Evolutionary conservation across 2,888 invertebrate species (phyloP).

Genomic region (Coecobrya sp.): DNA sequence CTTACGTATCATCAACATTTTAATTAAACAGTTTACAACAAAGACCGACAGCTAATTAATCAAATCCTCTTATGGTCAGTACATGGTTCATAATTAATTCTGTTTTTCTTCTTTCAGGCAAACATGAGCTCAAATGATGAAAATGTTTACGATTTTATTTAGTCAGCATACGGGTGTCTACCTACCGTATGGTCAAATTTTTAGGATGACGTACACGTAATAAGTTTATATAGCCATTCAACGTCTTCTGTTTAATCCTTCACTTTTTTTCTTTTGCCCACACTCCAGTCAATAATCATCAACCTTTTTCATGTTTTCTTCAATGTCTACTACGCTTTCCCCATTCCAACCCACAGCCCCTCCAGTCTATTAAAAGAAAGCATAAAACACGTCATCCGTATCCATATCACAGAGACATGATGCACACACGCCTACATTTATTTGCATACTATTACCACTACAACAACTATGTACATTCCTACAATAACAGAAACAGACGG

Average conservation of each 20-base stretch:
- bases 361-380: conserved; percentile 33
- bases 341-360: conserved; percentile 1
- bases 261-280: background rate
- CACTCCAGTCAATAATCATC: conserved; percentile 51
- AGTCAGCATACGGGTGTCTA: too few species aligned
- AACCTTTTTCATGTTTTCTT: conserved; percentile 55
- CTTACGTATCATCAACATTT: conserved; percentile 2
- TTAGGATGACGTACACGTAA: too few species aligned
- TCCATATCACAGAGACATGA: conserved; percentile 13
- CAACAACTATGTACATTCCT: background rate
- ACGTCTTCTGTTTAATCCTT: background rate
- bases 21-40: conserved; percentile 35
- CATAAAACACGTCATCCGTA: conserved; percentile 49
- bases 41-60: conserved; percentile 57
- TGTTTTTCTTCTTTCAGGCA: background rate
- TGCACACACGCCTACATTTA: conserved; percentile 41
- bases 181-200: background rate
- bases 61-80: conserved; percentile 64
- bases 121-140: background rate
- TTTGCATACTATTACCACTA: background rate
- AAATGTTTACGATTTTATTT: background rate
- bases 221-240: too few species aligned
- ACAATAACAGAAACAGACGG: conserved; percentile 1
- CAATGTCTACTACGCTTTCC: background rate
- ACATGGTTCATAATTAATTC: conserved; percentile 45